A percentile compares a stretch with the other conserved stretches of the same genome.
phyloP scores from a whole-genome alignment of 1,140 invertebrate species.

The Ruditapes philippinarum region DNA sequence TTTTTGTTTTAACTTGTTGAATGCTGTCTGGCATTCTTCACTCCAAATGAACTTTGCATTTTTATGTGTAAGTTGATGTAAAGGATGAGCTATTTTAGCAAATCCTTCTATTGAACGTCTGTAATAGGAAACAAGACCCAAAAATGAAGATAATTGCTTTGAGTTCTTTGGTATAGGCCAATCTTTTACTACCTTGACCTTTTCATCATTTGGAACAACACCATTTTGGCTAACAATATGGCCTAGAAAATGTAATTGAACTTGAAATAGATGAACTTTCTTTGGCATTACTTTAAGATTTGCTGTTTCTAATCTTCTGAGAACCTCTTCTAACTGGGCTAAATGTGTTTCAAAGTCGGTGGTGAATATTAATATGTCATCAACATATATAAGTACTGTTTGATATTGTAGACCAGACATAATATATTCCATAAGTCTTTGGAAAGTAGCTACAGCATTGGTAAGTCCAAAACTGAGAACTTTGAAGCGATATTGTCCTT shows the following conservation, averaged over 20 bases:
- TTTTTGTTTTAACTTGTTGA: no score
- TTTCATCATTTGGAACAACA: slow-evolving; percentile 84
- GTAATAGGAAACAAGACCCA: slow-evolving; percentile 12
- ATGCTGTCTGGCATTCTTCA: not conserved
- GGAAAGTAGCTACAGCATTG: slow-evolving; percentile 50
- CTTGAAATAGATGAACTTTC: slow-evolving; percentile 39
- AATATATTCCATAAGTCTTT: no score
- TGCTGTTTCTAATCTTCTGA: slow-evolving; percentile 4
- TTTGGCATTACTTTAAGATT: slow-evolving; percentile 54
- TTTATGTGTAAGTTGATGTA: no score
- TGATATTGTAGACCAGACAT: slow-evolving; percentile 63
- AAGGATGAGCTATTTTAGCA: no score
- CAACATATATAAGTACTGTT: slow-evolving; percentile 71
- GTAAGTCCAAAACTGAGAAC: slow-evolving; percentile 58
- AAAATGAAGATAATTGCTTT: not conserved
- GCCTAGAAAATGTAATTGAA: slow-evolving; percentile 71
- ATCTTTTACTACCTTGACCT: slow-evolving; percentile 83
- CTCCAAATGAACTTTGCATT: not conserved
- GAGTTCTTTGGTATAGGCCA: slow-evolving; percentile 45
- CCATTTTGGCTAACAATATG: slow-evolving; percentile 78
- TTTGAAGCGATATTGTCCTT: slow-evolving; percentile 65
- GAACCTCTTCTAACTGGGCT: slow-evolving; percentile 20
- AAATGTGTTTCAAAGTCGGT: slow-evolving; percentile 39
- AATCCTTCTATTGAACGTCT: slow-evolving; percentile 1
- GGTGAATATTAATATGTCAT: slow-evolving; percentile 58